Percentiles rank a stretch among this genome's conserved stretches.
These are phyloP conservation scores for Mesembrinibis cayennensis DNA, from an alignment of 2,113 vertebrate genomes.

Conservation along the genomic window DNA sequence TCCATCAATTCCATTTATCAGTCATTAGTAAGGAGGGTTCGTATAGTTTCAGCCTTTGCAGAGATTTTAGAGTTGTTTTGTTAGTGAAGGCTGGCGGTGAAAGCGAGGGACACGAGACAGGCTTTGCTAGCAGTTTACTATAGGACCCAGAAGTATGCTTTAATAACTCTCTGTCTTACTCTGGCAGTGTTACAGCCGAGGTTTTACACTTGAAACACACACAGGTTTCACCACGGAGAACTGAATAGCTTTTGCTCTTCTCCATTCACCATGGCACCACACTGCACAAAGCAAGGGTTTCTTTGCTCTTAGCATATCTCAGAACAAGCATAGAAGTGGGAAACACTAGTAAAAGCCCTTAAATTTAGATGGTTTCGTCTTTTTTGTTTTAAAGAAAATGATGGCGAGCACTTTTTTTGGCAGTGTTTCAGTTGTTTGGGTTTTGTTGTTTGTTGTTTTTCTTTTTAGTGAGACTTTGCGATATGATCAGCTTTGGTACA, in stretches of 20 bases:
- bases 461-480: not conserved
- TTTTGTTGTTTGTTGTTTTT: not conserved
- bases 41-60: not conserved
- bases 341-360: not conserved
- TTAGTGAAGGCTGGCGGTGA: not conserved
- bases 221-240: not conserved
- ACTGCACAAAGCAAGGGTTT: not conserved
- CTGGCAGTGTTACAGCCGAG: slow-evolving; percentile 13
- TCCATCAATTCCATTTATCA: not conserved
- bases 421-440: not conserved
- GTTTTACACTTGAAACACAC: not conserved
- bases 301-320: not conserved
- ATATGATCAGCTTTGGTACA: not conserved
- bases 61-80: not conserved
- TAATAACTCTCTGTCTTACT: not conserved
- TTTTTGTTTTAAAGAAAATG: not conserved
- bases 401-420: not conserved
- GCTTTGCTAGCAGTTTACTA: slow-evolving; percentile 10
- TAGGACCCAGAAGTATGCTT: slow-evolving; percentile 1
- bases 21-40: not conserved
- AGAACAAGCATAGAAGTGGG: not conserved
- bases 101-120: not conserved
- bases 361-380: not conserved
- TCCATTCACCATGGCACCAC: not conserved
- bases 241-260: not conserved